Percentiles rank a stretch among this genome's conserved stretches.
phyloP scores from a whole-genome alignment of 2,797 vertebrate species.

The Diceros bicornis region DNA sequence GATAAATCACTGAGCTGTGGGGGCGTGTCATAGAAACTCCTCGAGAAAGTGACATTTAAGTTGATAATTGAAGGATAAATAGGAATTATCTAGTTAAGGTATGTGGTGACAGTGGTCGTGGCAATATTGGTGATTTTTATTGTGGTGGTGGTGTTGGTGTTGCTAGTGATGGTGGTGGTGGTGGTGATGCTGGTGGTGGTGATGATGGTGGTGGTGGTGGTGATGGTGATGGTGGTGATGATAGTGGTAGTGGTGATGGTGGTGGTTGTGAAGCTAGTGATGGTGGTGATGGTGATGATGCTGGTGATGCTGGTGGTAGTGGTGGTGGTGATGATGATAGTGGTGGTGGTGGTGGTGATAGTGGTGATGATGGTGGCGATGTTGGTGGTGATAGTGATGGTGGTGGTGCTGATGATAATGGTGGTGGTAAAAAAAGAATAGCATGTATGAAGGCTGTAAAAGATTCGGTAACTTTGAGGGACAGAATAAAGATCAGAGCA shows the following conservation, averaged over 20 bases:
- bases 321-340: neutral
- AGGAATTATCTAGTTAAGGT: neutral
- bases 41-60: neutral
- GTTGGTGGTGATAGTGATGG: neutral
- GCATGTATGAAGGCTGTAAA: neutral
- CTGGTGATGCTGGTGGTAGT: neutral
- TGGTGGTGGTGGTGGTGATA: fast-evolving
- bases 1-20: no score
- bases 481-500: neutral
- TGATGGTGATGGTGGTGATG: fast-evolving
- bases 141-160: neutral
- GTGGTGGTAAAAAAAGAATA: neutral
- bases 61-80: neutral
- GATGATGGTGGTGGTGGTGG: neutral
- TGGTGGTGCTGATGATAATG: neutral
- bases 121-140: neutral
- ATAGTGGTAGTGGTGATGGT: neutral
- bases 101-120: no score
- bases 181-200: neutral
- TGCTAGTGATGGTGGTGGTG: neutral
- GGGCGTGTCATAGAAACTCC: neutral
- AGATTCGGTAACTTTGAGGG: neutral
- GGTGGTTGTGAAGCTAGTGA: neutral
- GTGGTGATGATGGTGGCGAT: neutral
- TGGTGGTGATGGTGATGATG: no score